Evolutionary conservation across 2,888 invertebrate genomes (phyloP), one percentile per base, ranked within the genome.

Genomic region (Cactoblastis cactorum): DNA sequence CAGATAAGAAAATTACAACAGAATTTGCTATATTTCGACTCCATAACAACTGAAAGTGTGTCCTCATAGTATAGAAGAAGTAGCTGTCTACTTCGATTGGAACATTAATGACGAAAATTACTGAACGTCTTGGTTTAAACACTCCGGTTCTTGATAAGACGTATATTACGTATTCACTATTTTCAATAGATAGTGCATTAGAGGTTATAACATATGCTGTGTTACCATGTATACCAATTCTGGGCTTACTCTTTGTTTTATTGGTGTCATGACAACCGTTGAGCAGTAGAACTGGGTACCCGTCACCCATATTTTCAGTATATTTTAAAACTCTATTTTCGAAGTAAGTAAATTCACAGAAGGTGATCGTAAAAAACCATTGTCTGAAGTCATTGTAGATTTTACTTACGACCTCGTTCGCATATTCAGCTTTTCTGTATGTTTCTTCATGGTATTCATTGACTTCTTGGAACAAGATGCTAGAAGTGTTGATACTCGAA

Each of bases 11-110:
- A 43, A 87, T 70, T 5, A 90, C 61, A 1, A 89, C 79, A 0
- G 87, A 87, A 59, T 92, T 92, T 0, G 92, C 77, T 6, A 92
- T 73, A 69, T 90, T 90, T 51, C 80, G 80, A 34, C 83, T 82
- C 90, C 91, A 91, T 35, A 92, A 78, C 12, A 87, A 67, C 51
- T 80, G 67, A 46, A 92, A 92, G 39, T 90, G 89, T 15, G 59
- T 75, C 8, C 77, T 77, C 65, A 92, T 70, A 58, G 78, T 62
- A 53, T 72, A 78, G 53, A 79, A 71, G 52, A 81, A 82, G 58
- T 88, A 87, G 43, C 69, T 73, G 55, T 84, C 74, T 1, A 77
- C 63, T 52, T 65, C 58, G 0, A 85, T 64, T 2, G 74, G 74
- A 2, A 65, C 59, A 39, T 76, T 87, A 12, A 89, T 68, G 4